Conservation (phyloP, 1,140 invertebrate species). For the Zaprionus vittiger region DNA sequence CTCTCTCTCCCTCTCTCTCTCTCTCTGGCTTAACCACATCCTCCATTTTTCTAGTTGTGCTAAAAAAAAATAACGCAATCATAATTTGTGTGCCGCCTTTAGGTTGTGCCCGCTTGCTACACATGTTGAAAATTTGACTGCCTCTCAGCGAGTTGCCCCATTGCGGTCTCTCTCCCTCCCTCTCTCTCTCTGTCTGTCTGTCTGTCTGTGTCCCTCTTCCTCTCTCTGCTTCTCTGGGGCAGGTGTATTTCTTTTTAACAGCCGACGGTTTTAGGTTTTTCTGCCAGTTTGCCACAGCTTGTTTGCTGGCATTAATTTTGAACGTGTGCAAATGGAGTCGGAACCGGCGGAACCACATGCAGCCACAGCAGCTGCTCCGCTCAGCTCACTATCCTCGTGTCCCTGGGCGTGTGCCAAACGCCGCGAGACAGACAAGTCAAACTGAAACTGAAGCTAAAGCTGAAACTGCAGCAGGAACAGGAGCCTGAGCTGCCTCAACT, state of each 20-base stretch:
- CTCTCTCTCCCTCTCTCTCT: background rate
- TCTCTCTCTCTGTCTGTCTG: background rate
- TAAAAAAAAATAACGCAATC: slow-evolving; percentile 49
- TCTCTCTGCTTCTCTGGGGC: slow-evolving; percentile 28
- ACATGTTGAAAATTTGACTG: slow-evolving; percentile 62
- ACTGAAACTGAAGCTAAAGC: background rate
- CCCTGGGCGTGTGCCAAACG: slow-evolving; percentile 45
- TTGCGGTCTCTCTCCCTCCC: slow-evolving; percentile 11
- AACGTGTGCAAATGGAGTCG: slow-evolving; percentile 61
- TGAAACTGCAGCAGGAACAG: background rate
- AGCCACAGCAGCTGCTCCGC: slow-evolving; percentile 56
- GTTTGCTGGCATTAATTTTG: slow-evolving; percentile 68
- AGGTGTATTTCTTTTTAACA: slow-evolving; percentile 72
- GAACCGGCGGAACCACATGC: slow-evolving; percentile 18
- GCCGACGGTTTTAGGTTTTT: slow-evolving; percentile 47
- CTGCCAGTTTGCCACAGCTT: slow-evolving; percentile 31
- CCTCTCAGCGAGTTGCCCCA: slow-evolving; percentile 29
- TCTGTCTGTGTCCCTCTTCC: background rate
- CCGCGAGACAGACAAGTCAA: background rate
- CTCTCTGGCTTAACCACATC: slow-evolving; percentile 64
- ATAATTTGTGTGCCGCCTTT: slow-evolving; percentile 58
- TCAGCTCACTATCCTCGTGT: slow-evolving; percentile 7
- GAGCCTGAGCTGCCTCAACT: slow-evolving; percentile 5
- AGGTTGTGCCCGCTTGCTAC: slow-evolving; percentile 44
- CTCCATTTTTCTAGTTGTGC: slow-evolving; percentile 75